These are phyloP conservation scores for Thereva unica DNA, from an alignment of 2,888 invertebrate genomes.

Conservation along the genomic window DNA sequence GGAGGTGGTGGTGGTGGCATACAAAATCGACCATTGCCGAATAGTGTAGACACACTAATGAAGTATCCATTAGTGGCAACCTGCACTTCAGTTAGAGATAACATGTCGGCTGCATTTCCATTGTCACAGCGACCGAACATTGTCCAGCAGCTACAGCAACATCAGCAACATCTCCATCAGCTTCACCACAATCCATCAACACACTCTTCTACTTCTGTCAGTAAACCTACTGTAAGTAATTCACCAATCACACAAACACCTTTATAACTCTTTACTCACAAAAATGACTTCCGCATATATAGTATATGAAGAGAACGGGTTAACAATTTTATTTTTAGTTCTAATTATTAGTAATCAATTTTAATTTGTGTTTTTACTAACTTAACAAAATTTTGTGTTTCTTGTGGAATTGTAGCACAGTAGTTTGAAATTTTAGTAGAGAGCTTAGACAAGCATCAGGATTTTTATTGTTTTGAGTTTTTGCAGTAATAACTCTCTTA, in stretches of 20 bases:
- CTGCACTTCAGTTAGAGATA: conserved; percentile 56
- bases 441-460: too few species aligned
- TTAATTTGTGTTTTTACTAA: too few species aligned
- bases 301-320: too few species aligned
- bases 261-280: conserved; percentile 12
- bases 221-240: conserved; percentile 54
- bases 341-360: too few species aligned
- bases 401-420: too few species aligned
- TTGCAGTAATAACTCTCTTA: too few species aligned
- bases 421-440: too few species aligned
- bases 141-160: conserved; percentile 57
- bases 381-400: too few species aligned
- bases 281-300: not conserved
- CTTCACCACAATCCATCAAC: conserved; percentile 44
- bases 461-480: too few species aligned
- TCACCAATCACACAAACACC: conserved; percentile 9
- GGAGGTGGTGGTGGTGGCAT: conserved; percentile 37
- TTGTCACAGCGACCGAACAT: conserved; percentile 58
- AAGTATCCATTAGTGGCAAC: conserved; percentile 59
- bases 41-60: conserved; percentile 55
- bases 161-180: conserved; percentile 50
- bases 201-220: conserved; percentile 42
- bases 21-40: conserved; percentile 51
- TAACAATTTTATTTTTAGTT: too few species aligned
- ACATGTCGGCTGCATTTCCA: conserved; percentile 56